Evolutionary conservation across 2,888 invertebrate genomes (phyloP), one percentile per base, ranked within the genome.

Genomic region (Lumbricus terrestris): DNA sequence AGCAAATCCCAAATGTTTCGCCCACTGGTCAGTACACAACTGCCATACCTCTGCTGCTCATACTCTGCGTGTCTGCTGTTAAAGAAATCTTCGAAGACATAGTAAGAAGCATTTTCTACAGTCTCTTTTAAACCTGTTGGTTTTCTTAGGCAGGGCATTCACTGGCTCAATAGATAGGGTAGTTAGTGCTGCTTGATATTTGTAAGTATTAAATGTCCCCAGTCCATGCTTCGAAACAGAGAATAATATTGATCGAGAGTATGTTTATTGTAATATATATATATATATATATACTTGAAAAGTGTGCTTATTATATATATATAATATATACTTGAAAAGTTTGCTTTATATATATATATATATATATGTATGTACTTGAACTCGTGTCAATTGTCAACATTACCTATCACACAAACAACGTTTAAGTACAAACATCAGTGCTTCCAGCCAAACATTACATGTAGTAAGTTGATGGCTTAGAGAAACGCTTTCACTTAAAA

Each of bases 1-100:
- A 99, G 97, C 99, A 99, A 97, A 99, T 99, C 95, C 99, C 99
- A 40, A 98, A 98, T 96, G 99, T 99, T 92, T 99, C 99, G 89
- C 99, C 99, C 82, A 99, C 99, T 90, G 99, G 99, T 92, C 96
- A 99, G 90, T 99, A 98, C 96, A 99, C 99, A 92, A 99, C 99
- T 90, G 96, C 99, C 94, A 98, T 99, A 93, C 99, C 99, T 92
- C 97, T 99, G 93, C 96, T 99, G 93, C 98, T 99, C 95, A 99
- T 99, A 94, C 96, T 99, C 93, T 96, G 97, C 92, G 98, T 99
- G 92, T 99, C 99, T 92, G 99, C 99, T 82, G 96, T 99, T 93
- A 99, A 99, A 95, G 99, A 99, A 96, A 97, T 99, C 93, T 96
- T 99, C 91, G 99, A 99, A 96, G 99, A 99, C 96, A 96, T 97